A percentile compares a stretch with the other conserved stretches of the same genome.
Evolutionary conservation across 2,888 invertebrate genomes (phyloP).

Genomic region (Pammene fasciana): DNA sequence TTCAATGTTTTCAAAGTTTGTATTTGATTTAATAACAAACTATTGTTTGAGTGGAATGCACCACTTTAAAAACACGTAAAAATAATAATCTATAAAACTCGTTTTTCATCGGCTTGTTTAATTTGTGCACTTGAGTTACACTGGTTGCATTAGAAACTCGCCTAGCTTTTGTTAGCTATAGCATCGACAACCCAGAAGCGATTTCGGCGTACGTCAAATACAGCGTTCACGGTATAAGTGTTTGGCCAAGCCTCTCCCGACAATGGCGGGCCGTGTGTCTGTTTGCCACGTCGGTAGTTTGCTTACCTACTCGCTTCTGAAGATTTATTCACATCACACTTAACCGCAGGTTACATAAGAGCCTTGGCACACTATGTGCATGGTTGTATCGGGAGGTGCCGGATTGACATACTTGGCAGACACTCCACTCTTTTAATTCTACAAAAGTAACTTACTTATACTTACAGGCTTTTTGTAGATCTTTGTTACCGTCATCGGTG

Average conservation of each 20-base stretch:
- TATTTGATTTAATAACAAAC: too few species aligned
- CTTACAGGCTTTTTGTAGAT: neutral
- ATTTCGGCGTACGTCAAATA: conserved; percentile 67
- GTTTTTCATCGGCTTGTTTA: too few species aligned
- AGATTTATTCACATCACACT: conserved; percentile 56
- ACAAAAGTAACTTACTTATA: neutral
- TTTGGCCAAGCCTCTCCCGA: conserved; percentile 66
- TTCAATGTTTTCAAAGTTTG: too few species aligned
- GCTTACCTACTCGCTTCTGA: conserved; percentile 56
- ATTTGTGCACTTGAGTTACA: too few species aligned
- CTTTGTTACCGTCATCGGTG: neutral
- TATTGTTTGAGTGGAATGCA: too few species aligned
- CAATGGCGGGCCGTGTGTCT: conserved; percentile 59
- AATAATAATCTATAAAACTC: too few species aligned
- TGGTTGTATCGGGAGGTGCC: neutral
- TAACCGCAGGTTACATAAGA: conserved; percentile 25
- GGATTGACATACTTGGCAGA: neutral
- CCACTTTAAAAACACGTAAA: too few species aligned
- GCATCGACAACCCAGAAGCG: conserved; percentile 49
- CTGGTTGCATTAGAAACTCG: neutral
- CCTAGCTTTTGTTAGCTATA: neutral
- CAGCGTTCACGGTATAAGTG: conserved; percentile 62
- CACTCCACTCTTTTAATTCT: neutral
- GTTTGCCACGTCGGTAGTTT: conserved; percentile 60
- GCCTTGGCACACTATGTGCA: neutral